Conservation (phyloP, 1,140 invertebrate genomes). For the Myzus persicae region DNA sequence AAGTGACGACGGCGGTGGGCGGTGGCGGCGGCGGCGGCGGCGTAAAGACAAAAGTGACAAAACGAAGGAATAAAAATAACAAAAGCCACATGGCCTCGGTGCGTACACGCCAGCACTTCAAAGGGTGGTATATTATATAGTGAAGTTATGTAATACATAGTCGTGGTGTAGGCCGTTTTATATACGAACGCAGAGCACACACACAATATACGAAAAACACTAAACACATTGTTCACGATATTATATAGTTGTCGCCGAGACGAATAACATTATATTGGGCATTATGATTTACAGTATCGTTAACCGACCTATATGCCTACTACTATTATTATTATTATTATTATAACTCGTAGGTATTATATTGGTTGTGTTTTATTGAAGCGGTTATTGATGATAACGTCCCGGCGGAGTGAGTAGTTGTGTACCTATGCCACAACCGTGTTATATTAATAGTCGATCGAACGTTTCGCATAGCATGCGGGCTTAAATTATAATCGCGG, state of each 20-base stretch:
- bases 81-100: slow-evolving; percentile 42
- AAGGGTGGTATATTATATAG: slow-evolving; percentile 34
- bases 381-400: neutral
- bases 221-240: slow-evolving; percentile 23
- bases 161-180: neutral
- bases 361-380: neutral
- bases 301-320: neutral
- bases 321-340: too few species aligned
- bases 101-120: neutral
- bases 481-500: neutral
- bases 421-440: neutral
- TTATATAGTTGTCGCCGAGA: neutral
- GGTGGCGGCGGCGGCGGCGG: neutral
- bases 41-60: slow-evolving; percentile 45
- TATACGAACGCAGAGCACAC: neutral
- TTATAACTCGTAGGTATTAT: neutral
- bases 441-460: slow-evolving; percentile 1
- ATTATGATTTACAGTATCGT: neutral
- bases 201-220: neutral
- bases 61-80: slow-evolving; percentile 19
- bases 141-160: neutral
- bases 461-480: neutral
- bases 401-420: too few species aligned
- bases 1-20: neutral
- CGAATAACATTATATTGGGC: neutral